These are phyloP conservation scores for Bhutanitis thaidina DNA, from an alignment of 2,888 invertebrate genomes.

Conservation along the genomic window DNA sequence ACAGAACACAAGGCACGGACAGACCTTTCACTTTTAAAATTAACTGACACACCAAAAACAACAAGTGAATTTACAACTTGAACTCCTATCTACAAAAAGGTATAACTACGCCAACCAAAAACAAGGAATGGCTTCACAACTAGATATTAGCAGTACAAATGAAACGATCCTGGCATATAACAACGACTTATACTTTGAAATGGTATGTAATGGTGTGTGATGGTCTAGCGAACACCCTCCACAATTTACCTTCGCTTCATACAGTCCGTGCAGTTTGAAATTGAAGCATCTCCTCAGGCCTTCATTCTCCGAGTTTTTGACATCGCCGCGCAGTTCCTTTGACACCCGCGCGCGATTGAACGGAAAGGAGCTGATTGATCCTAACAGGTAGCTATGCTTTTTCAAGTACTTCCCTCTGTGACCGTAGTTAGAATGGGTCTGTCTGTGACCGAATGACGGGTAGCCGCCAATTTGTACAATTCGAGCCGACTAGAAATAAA, in stretches of 20 bases:
- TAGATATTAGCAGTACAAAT: no score
- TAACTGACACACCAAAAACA: no score
- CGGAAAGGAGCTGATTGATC: constrained; percentile 1
- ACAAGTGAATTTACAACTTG: no score
- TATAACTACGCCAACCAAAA: no score
- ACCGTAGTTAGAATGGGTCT: neutral
- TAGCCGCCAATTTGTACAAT: constrained; percentile 14
- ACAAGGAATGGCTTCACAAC: no score
- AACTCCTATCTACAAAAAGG: no score
- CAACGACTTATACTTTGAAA: neutral
- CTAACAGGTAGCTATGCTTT: constrained; percentile 3
- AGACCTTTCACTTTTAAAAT: no score
- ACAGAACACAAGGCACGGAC: no score
- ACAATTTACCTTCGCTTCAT: constrained; percentile 4
- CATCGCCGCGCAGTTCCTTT: neutral
- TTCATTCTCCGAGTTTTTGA: neutral
- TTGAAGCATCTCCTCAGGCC: constrained; percentile 12
- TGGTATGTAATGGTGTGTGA: neutral
- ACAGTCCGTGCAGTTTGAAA: constrained; percentile 4
- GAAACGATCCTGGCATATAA: no score
- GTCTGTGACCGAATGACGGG: constrained; percentile 1
- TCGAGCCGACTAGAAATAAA: constrained; percentile 3
- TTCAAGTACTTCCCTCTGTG: neutral
- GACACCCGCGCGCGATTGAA: constrained; percentile 2
- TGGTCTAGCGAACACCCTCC: neutral